phyloP scores from a whole-genome alignment of 2,113 vertebrate genomes.

The Scatophagus argus region DNA sequence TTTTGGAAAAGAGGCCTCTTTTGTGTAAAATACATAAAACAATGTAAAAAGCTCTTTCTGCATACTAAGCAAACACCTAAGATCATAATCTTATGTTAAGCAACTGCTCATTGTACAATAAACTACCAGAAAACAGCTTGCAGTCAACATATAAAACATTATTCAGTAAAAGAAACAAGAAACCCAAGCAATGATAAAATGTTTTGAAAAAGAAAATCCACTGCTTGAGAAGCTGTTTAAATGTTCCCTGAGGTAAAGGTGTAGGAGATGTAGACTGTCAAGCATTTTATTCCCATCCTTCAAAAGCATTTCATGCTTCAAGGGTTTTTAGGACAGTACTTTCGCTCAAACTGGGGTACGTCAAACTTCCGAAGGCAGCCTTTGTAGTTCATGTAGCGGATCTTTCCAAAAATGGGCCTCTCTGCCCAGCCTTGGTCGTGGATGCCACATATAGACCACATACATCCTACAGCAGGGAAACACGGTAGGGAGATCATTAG shows the following conservation, averaged over 20 bases:
- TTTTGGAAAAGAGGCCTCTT: too few species aligned
- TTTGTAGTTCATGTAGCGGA: constrained; percentile 93
- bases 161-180: constrained; percentile 3
- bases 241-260: constrained; percentile 11
- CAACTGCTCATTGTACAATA: not conserved
- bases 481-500: not conserved
- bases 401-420: constrained; percentile 89
- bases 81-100: not conserved
- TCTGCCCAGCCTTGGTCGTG: constrained; percentile 92
- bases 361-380: constrained; percentile 93
- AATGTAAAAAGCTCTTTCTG: not conserved
- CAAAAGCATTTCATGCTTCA: constrained; percentile 18
- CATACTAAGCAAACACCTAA: not conserved
- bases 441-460: constrained; percentile 93
- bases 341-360: constrained; percentile 85
- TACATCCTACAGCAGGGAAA: constrained; percentile 83
- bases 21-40: not conserved
- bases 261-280: not conserved
- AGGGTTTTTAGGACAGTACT: constrained; percentile 74
- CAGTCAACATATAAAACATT: not conserved
- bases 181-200: not conserved
- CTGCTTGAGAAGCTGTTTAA: not conserved
- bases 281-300: not conserved
- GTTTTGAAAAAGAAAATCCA: not conserved
- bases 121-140: not conserved